Evolutionary conservation across 2,113 vertebrate species (phyloP), one percentile per base, ranked within the genome.

Genomic region (Salvelinus fontinalis): DNA sequence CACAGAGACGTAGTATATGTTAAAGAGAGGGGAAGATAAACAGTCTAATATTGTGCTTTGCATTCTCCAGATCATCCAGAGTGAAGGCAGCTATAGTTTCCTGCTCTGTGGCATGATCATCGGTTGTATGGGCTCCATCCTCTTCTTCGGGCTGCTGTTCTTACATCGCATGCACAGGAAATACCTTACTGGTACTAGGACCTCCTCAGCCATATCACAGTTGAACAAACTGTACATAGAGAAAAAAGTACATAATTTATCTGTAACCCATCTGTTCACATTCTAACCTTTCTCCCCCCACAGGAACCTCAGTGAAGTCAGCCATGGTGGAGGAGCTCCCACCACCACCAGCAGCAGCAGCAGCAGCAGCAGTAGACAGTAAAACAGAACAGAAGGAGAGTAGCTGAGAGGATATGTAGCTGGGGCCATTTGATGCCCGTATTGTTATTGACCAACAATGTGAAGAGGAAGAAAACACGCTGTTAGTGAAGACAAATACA

Each of bases 71-170:
- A 91, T 98, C 16, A 97, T 99, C 81, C 95, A 98, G 0, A 93
- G 91, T 26, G 84, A 91, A 81, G 96, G 97, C 83, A 97, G 95
- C 87, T 96, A 98, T 82, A 97, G 96, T 82, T 99, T 99, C 93
- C 94, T 96, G 88, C 90, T 99, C 57, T 98, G 96, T 7, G 96
- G 97, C 29, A 92, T 97, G 92, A 94, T 96, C 87, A 95, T 95
- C 67, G 95, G 94, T 67, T 95, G 95, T 81, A 71, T 95, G 77
- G 96, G 96, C 76, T 95, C 97, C 49, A 88, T 92, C 76, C 86
- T 98, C 86, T 97, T 97, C 60, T 60, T 96, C 68, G 89, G 93
- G 64, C 95, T 99, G 77, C 77, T 98, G 81, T 91, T 98, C 83
- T 96, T 95, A 89, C 95, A 97, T 89, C 95, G 92, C 87, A 93